phyloP scores from a whole-genome alignment of 2,113 vertebrate genomes.

The Apaloderma vittatum region DNA sequence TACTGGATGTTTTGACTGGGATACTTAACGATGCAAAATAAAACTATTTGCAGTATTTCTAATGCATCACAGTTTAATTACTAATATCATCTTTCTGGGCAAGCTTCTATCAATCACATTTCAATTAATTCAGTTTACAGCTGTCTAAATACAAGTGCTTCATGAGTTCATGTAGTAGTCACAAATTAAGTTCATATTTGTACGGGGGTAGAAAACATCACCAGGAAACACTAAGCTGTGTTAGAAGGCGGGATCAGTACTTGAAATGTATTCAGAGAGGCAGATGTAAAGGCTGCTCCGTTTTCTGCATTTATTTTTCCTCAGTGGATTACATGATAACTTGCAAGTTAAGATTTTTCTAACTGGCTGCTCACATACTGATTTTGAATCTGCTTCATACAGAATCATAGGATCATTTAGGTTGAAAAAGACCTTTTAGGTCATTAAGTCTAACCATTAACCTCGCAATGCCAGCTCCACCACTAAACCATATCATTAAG shows the following conservation, averaged over 20 bases:
- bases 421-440: too few relatives aligned
- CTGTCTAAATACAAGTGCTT: conserved; percentile 28
- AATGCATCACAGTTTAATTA: conserved; percentile 65
- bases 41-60: conserved; percentile 49
- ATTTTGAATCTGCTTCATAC: background rate
- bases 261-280: background rate
- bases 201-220: background rate
- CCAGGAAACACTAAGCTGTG: background rate
- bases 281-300: background rate
- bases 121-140: conserved; percentile 38
- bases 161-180: background rate
- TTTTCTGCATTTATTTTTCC: background rate
- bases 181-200: background rate
- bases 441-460: too few relatives aligned
- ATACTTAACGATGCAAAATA: conserved; percentile 14
- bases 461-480: too few relatives aligned
- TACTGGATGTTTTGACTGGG: background rate
- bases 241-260: background rate
- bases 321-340: background rate
- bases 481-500: too few relatives aligned
- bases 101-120: conserved; percentile 37
- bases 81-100: conserved; percentile 42
- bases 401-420: background rate
- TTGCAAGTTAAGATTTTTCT: background rate
- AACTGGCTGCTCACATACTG: background rate